Conservation (phyloP, 64 coral and sea anemone genomes). For the Anthopleura sola region DNA sequence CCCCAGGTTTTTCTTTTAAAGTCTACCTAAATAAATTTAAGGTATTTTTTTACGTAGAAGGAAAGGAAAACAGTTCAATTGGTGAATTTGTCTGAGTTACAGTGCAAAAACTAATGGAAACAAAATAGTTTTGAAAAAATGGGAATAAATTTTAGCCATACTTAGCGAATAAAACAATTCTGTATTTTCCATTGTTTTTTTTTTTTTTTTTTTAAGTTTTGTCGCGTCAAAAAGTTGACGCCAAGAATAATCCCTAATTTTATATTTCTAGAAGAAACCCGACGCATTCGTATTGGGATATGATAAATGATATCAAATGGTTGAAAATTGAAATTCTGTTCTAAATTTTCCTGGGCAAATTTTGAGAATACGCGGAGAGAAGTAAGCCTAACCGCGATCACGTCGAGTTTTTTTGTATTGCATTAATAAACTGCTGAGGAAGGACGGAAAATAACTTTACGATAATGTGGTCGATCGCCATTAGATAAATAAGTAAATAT, state of each 20-base stretch:
- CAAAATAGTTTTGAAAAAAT: neutral
- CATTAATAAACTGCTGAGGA: neutral
- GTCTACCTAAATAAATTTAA: neutral
- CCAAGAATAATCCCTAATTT: neutral
- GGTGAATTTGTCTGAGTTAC: neutral
- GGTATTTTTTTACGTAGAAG: neutral
- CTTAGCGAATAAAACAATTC: neutral
- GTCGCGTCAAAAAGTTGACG: neutral
- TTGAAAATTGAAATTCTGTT: neutral
- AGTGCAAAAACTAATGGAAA: neutral
- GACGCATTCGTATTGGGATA: neutral
- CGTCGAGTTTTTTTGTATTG: neutral
- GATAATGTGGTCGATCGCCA: slow-evolving; percentile 5
- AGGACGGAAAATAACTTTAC: neutral
- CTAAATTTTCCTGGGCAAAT: neutral
- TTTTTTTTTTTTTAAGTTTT: neutral
- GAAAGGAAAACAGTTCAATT: neutral
- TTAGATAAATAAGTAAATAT: slow-evolving; percentile 17
- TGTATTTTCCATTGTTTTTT: neutral
- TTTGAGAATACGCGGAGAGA: neutral
- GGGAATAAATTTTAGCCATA: neutral
- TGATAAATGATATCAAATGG: neutral
- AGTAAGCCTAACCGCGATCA: neutral
- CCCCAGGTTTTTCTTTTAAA: neutral
- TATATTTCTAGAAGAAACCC: neutral